These are phyloP conservation scores for Mystacides longicornis DNA, from an alignment of 2,888 invertebrate species.

Conservation along the genomic window DNA sequence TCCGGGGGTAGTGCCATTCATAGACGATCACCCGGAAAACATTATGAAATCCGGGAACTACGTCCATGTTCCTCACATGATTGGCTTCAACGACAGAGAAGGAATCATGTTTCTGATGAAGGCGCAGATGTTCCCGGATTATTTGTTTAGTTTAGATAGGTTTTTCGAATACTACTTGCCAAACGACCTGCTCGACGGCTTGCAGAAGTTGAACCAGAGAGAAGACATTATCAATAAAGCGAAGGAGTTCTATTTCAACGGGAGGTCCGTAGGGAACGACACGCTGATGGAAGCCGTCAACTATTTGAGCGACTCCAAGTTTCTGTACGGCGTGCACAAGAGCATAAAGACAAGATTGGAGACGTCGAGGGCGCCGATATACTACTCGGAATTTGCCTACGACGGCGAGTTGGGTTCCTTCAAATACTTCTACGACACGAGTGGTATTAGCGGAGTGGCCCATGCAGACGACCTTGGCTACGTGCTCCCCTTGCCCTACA, in stretches of 20 bases:
- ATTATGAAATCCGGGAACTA: slow-evolving; percentile 29
- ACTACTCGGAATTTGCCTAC: slow-evolving; percentile 11
- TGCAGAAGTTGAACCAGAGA: not conserved
- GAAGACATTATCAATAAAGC: not conserved
- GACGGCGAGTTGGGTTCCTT: slow-evolving; percentile 34
- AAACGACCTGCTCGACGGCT: not conserved
- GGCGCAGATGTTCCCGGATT: not conserved
- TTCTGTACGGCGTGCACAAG: slow-evolving; percentile 9
- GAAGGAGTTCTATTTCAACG: slow-evolving; percentile 12
- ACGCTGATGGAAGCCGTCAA: not conserved
- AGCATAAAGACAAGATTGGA: slow-evolving; percentile 8
- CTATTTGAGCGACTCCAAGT: slow-evolving; percentile 8
- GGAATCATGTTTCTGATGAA: slow-evolving; percentile 5
- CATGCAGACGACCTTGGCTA: slow-evolving; percentile 55
- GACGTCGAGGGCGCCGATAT: slow-evolving; percentile 9
- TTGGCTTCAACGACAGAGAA: slow-evolving; percentile 12
- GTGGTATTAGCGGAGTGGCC: slow-evolving; percentile 44
- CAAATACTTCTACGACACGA: slow-evolving; percentile 38
- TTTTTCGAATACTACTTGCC: slow-evolving; percentile 9
- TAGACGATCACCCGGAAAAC: slow-evolving; percentile 37
- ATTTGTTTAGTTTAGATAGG: slow-evolving; percentile 1
- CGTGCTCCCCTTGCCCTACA: slow-evolving; percentile 39
- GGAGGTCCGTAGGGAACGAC: not conserved
- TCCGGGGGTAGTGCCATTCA: slow-evolving; percentile 35
- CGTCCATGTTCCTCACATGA: slow-evolving; percentile 10